Evolutionary conservation across 2,113 vertebrate genomes (phyloP), one percentile per base, ranked within the genome.

Genomic region (Lagopus muta): DNA sequence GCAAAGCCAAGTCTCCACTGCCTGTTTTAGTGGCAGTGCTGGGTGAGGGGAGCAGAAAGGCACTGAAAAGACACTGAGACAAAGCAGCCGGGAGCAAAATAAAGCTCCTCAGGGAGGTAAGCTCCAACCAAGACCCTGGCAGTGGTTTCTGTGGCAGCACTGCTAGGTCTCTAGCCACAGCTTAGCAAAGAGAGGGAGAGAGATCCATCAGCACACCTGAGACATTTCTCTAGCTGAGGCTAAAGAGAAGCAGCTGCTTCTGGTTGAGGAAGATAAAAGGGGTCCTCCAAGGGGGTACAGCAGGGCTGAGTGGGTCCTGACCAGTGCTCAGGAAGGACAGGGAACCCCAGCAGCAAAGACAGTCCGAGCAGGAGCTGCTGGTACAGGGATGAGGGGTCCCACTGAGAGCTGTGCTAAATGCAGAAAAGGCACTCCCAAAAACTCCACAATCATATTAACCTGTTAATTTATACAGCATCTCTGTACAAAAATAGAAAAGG

Each of bases 401-500:
- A 80, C 66, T 54, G 83, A 82, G 86, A 91, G 81, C 86, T 92
- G 93, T 75, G 75, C 71, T 81, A 86, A 92, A 78, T 58, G 89
- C 28, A 80, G 86, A 90, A 85, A 42, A 87, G 55, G 75, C 61
- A 75, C 72, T 75, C 67, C 43, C 86, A 55, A 40, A 69, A 65
- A 88, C 55, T 88, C 55, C 89, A 71, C 12, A 52, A 75, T 82
- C 89, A 24, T 66, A 94, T 87, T 92, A 79, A 97, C 96, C 83
- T 96, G 71, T 97, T 98, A 97, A 98, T 91, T 97, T 97, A 98
- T 97, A 98, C 97, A 96, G 96, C 21, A 70, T 96, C 97, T 98
- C 96, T 98, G 98, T 99, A 99, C 97, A 99, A 99, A 99, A 99
- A 99, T 99, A 99, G 98, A 99, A 98, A 81, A 81, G 82, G 97